These are phyloP conservation scores for Pherbina coryleti DNA, from an alignment of 2,888 invertebrate species.

Conservation along the genomic window DNA sequence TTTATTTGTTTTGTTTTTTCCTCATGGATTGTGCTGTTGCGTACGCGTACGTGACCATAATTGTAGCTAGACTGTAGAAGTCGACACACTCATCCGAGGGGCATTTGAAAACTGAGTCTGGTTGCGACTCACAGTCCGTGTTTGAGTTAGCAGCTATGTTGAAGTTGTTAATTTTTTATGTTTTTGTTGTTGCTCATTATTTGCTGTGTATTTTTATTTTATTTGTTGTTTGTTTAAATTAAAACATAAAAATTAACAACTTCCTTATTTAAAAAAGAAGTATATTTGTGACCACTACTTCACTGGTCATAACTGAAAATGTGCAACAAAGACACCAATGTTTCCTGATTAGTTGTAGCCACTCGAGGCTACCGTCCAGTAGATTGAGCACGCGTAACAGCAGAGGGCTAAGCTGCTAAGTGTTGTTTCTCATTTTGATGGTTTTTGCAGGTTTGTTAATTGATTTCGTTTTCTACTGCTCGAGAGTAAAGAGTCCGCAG, in stretches of 20 bases:
- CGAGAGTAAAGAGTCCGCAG: no score
- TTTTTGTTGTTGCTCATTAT: conserved; percentile 11
- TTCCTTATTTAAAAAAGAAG: not conserved
- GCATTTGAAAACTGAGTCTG: not conserved
- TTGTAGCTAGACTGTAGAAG: not conserved
- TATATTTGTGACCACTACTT: not conserved
- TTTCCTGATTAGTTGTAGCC: conserved; percentile 1
- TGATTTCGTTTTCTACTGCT: no score
- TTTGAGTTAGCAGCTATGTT: not conserved
- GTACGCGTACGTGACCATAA: conserved; percentile 33
- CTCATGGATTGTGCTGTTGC: not conserved
- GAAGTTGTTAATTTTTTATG: not conserved
- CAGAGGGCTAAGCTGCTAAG: not conserved
- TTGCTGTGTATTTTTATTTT: not conserved
- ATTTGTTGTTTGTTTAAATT: conserved; percentile 8
- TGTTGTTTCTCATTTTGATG: no score
- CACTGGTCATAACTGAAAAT: not conserved
- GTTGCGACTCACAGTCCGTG: no score
- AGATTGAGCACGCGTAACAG: not conserved
- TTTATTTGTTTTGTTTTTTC: not conserved
- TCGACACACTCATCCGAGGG: not conserved
- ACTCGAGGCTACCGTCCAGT: no score
- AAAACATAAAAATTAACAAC: conserved; percentile 29
- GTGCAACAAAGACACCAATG: not conserved
- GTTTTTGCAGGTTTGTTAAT: no score